phyloP scores from a whole-genome alignment of 2,797 vertebrate species.

The Mallotus villosus region DNA sequence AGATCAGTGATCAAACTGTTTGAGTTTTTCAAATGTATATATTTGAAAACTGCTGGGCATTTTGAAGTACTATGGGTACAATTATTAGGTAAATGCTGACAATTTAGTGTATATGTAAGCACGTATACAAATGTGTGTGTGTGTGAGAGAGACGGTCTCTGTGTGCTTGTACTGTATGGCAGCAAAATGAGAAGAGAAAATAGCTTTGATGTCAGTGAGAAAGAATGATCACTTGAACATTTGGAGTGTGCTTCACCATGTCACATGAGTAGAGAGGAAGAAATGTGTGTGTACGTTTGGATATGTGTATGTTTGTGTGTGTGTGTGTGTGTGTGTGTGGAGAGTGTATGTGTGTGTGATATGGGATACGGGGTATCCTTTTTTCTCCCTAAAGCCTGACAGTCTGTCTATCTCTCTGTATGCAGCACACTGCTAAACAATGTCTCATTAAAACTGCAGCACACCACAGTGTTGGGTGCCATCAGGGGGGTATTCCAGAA shows the following conservation, averaged over 20 bases:
- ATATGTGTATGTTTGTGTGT: neutral
- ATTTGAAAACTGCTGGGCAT: too few relatives aligned
- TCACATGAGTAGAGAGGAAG: neutral
- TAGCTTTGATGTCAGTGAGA: constrained; percentile 59
- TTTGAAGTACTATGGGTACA: too few relatives aligned
- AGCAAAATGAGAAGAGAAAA: neutral
- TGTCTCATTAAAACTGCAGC: constrained; percentile 55
- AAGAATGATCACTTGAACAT: constrained; percentile 35
- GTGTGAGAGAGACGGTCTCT: constrained; percentile 14
- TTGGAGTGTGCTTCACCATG: constrained; percentile 18
- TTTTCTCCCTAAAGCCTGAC: constrained; percentile 43
- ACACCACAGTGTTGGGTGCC: constrained; percentile 38
- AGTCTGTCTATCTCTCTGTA: constrained; percentile 52
- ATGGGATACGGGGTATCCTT: constrained; percentile 16
- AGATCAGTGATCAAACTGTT: too few relatives aligned
- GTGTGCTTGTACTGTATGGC: neutral
- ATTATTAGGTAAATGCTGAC: too few relatives aligned
- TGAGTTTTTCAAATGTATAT: too few relatives aligned
- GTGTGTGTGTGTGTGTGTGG: constrained; percentile 21
- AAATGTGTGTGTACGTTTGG: constrained; percentile 3
- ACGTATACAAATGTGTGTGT: neutral
- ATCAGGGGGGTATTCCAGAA: constrained; percentile 10
- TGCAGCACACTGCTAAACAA: constrained; percentile 62
- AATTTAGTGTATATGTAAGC: too few relatives aligned
- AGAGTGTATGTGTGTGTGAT: constrained; percentile 27